Conservation (phyloP, 2,888 invertebrate genomes). For the Antheraea assamensis region DNA sequence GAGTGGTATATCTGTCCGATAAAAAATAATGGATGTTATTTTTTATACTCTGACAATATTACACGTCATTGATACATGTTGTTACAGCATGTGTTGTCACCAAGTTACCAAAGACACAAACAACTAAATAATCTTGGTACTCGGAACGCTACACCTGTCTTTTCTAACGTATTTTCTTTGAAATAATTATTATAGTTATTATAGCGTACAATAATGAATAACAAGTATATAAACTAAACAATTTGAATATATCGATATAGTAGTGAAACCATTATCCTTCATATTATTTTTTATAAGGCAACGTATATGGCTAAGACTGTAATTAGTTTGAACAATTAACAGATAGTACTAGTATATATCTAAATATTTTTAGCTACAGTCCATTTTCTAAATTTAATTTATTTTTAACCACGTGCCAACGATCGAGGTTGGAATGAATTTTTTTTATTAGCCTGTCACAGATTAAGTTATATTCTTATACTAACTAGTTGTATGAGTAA, state of each 20-base stretch:
- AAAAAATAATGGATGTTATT: no score
- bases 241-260: conserved; percentile 4
- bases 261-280: not conserved
- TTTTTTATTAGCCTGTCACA: not conserved
- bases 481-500: not conserved
- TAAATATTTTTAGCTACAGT: conserved; percentile 19
- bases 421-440: conserved; percentile 1
- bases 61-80: no score
- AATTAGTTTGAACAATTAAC: conserved; percentile 19
- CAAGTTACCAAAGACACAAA: no score
- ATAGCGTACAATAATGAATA: not conserved
- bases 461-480: not conserved
- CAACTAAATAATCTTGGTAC: no score
- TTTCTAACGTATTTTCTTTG: no score
- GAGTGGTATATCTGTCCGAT: no score
- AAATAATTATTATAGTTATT: not conserved
- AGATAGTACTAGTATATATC: conserved; percentile 8
- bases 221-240: not conserved
- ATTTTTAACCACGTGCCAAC: conserved; percentile 3
- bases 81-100: no score
- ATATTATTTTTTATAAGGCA: conserved; percentile 6
- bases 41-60: no score
- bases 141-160: no score
- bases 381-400: conserved; percentile 18
- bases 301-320: conserved; percentile 8